Base-by-base conservation (phyloP, 2,797 vertebrate genomes). In the Enteromius argenteus region DNA sequence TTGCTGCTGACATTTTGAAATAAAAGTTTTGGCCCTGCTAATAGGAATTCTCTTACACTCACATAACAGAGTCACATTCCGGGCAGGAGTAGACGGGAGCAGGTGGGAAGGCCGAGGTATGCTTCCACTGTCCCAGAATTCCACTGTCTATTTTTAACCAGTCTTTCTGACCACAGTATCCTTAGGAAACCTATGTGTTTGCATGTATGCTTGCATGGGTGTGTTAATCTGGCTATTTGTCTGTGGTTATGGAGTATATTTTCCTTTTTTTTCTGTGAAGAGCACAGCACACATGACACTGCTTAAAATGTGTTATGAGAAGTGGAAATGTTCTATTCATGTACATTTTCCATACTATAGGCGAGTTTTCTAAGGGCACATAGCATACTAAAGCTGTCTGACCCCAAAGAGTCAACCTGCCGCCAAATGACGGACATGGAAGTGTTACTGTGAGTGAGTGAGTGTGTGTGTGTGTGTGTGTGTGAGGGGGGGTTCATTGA, bases 91-190 rank as follows among this genome's bases (percentile, higher is more conserved):
- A 90, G 93, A 94, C 92, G n/a, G 94, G 91, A 94, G 93, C 95
- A 95, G 94, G 95, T 95, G 95, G 91, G 66, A 37, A 89, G 87
- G 80, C 86, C 81, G 90, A 89, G 90, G 91, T 92, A 88, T 91
- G 91, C 87, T 86, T 88, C 60, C 83, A 90, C 88, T 62, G 56
- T 85, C 82, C 84, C 86, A 84, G 87, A 86, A 87, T 87, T 85
- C 85, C 83, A 72, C 83, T 1, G 51, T 80, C 76, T 90, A 91
- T 91, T 91, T 91, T 87, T 91, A 90, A 86, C 87, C 79, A 39
- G 72, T 58, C 68, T 67, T 82, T 74, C 75, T 84, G 86, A 86
- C 77, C 79, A 85, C 51, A 83, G 85, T 79, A 86, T 85, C 71
- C 67, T 68, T 64, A 30, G 78, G 56, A 86, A 87, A 84, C 37